These are phyloP conservation scores for Amphipyra berbera DNA, from an alignment of 2,888 invertebrate genomes.

Conservation along the genomic window DNA sequence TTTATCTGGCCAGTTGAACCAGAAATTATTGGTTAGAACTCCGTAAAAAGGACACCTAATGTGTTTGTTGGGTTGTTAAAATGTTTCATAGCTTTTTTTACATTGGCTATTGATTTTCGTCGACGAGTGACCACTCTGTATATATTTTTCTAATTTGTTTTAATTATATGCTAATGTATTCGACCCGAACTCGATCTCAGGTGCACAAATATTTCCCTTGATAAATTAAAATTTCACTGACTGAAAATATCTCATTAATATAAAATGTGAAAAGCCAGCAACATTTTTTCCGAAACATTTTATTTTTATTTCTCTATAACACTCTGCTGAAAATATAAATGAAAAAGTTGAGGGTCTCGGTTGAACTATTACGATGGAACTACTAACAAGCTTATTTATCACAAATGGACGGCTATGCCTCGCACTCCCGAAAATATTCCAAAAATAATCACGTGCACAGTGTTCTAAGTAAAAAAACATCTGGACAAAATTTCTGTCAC, in stretches of 20 bases:
- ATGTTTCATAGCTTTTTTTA: constrained; percentile 49
- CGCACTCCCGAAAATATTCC: constrained; percentile 28
- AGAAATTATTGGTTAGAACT: constrained; percentile 74
- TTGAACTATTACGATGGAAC: constrained; percentile 27
- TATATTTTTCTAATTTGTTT: constrained; percentile 21
- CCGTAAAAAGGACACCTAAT: constrained; percentile 70
- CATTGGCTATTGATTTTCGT: constrained; percentile 31
- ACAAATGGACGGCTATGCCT: constrained; percentile 29
- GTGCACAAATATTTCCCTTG: constrained; percentile 16
- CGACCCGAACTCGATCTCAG: constrained; percentile 21
- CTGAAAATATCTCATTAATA: constrained; percentile 27
- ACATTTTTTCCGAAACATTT: constrained; percentile 17
- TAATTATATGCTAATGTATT: constrained; percentile 38
- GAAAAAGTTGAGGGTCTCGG: constrained; percentile 40
- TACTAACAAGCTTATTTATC: constrained; percentile 52
- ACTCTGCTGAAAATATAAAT: constrained; percentile 10
- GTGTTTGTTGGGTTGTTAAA: no score
- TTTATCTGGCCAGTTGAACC: constrained; percentile 71
- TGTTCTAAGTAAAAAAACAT: constrained; percentile 14
- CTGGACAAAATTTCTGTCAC: constrained; percentile 26
- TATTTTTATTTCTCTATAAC: constrained; percentile 13
- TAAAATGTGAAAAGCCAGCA: constrained; percentile 16
- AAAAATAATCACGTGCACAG: constrained; percentile 34
- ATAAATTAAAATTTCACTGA: constrained; percentile 21
- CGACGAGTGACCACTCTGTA: constrained; percentile 5